Evolutionary conservation across 2,797 vertebrate species (phyloP), one percentile per base, ranked within the genome.

Genomic region (Oophaga sylvatica): DNA sequence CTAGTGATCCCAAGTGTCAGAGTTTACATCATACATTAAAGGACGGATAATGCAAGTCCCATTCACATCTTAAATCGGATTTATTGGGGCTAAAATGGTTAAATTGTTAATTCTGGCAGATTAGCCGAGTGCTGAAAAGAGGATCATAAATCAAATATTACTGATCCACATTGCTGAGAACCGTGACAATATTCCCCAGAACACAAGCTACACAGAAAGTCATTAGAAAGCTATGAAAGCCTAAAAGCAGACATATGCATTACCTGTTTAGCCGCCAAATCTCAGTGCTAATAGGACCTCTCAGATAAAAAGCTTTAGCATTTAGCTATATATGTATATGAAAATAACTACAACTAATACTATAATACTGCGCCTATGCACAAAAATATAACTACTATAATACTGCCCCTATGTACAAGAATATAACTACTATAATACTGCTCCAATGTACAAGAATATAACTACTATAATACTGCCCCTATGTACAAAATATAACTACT

Each of bases 151-250:
- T 59, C 31, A 19, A 59, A 79, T 59, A 79, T 79, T 60, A 29
- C 53, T 79, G 56, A 59, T 79, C 77, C 77, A 59, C 48, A 26
- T 13, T 57, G 48, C 75, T 57, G 75, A 77, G 16, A 53, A 57
- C 5, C 3, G 7, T 5, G 2, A 29, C 8, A 26, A 31, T 29
- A 60, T 19, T 31, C 56, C 29, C 77, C 31, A 19, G 56, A 29
- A 31, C 56, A 79, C 53, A 79, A 79, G 77, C n/a, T 79, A 31
- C 76, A 78, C 5, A 78, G 76, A 57, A 15, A 78, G 71, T 73
- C 35, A 75, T 75, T 48, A 75, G 41, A 35, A 53, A 48, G 20
- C 45, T 13, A 6, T 48, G 13, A 12, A 48, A 75, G 10, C 41
- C 70, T 41, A 20, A 41, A 41, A 73, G 7, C 41, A 35, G 31